phyloP scores from a whole-genome alignment of 2,797 vertebrate genomes.

The Margarornis squamiger region DNA sequence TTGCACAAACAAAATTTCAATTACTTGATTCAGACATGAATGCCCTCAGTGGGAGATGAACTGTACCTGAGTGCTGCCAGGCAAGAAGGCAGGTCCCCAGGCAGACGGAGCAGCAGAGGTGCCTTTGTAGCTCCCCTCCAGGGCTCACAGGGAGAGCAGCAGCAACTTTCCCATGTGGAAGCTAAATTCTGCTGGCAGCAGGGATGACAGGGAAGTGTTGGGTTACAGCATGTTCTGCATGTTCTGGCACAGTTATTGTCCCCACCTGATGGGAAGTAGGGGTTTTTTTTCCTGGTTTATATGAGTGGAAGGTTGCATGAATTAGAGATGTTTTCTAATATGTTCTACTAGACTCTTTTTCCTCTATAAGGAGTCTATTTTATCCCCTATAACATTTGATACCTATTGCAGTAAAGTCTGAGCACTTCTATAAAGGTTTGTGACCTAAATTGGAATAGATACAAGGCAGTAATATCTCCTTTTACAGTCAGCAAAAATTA shows the following conservation, averaged over 20 bases:
- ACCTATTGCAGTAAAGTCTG: neutral
- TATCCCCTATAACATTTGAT: neutral
- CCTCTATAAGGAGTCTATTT: neutral
- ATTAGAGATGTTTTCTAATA: neutral
- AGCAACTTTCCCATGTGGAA: neutral
- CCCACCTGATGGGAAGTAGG: neutral
- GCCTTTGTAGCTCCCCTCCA: neutral
- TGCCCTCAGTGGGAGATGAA: neutral
- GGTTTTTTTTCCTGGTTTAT: accelerated
- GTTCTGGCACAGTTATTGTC: neutral
- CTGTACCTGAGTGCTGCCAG: neutral
- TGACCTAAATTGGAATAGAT: neutral
- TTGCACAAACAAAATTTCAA: neutral
- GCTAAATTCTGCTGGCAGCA: neutral
- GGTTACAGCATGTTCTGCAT: neutral
- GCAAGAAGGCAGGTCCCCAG: neutral
- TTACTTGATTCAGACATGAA: accelerated
- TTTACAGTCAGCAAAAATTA: neutral
- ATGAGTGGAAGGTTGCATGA: neutral
- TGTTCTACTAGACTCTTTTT: neutral
- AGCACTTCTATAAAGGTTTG: neutral
- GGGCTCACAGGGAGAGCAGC: neutral
- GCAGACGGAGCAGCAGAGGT: neutral
- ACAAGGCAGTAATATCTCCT: neutral
- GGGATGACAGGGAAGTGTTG: neutral